phyloP scores from a whole-genome alignment of 2,888 invertebrate genomes.

The Drosophila macrothrix region DNA sequence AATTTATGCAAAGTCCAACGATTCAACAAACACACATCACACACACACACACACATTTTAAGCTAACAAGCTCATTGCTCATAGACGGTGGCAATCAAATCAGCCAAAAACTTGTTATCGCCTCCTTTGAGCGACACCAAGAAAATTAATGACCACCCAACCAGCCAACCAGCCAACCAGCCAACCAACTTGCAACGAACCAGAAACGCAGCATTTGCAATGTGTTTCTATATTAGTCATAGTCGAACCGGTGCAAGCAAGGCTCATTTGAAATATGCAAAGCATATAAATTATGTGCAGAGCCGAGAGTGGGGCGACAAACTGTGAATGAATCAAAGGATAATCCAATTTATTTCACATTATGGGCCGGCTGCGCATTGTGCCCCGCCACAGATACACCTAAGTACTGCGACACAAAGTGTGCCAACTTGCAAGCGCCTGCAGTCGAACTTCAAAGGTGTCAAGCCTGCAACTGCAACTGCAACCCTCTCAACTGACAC shows the following conservation, averaged over 20 bases:
- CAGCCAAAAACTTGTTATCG: conserved; percentile 78
- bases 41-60: conserved; percentile 1
- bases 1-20: conserved; percentile 54
- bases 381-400: conserved; percentile 56
- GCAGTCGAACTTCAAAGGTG: conserved; percentile 72
- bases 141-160: conserved; percentile 73
- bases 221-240: conserved; percentile 9
- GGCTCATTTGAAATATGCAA: conserved; percentile 78
- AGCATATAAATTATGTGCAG: conserved; percentile 79
- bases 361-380: conserved; percentile 62
- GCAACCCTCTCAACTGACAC: conserved; percentile 7
- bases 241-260: conserved; percentile 12
- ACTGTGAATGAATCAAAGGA: conserved; percentile 83
- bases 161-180: conserved; percentile 47
- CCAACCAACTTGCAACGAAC: conserved; percentile 24
- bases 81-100: conserved; percentile 76
- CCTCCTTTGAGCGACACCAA: conserved; percentile 78
- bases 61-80: conserved; percentile 66
- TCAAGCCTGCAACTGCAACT: conserved; percentile 39
- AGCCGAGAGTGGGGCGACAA: conserved; percentile 68
- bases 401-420: conserved; percentile 44
- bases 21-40: conserved; percentile 14
- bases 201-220: conserved; percentile 21
- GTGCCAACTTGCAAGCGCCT: conserved; percentile 40
- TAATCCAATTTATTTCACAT: conserved; percentile 84